A percentile compares a stretch with the other conserved stretches of the same genome.
These are phyloP conservation scores for Cantharis nigra DNA, from an alignment of 2,888 invertebrate species.

Conservation along the genomic window DNA sequence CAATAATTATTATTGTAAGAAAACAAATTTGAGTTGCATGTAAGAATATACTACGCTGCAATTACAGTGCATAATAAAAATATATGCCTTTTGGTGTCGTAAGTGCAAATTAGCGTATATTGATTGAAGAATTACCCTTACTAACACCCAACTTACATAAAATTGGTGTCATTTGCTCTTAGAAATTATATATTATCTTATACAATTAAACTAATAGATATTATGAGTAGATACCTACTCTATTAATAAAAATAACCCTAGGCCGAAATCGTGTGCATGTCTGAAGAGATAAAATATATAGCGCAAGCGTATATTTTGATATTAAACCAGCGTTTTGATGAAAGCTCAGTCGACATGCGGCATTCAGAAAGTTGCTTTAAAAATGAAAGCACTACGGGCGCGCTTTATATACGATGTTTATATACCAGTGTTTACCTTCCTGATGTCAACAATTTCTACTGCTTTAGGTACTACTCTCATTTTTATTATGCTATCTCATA, in stretches of 20 bases:
- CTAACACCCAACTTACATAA: background rate
- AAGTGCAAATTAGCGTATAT: background rate
- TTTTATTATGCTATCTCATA: background rate
- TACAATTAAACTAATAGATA: background rate
- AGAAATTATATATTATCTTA: background rate
- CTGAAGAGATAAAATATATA: conserved; percentile 21
- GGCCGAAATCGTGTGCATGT: background rate
- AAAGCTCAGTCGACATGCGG: conserved; percentile 46
- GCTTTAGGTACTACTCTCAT: conserved; percentile 18
- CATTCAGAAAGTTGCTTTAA: conserved; percentile 36
- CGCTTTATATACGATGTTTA: conserved; percentile 24
- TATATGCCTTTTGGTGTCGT: background rate
- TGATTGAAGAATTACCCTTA: background rate
- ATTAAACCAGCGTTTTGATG: conserved; percentile 32
- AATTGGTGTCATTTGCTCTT: background rate
- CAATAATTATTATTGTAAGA: background rate
- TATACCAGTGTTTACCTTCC: conserved; percentile 15
- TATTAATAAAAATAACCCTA: background rate
- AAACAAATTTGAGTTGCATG: background rate
- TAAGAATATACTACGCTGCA: background rate
- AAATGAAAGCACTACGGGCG: conserved; percentile 20
- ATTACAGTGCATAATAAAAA: background rate
- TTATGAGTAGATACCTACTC: background rate
- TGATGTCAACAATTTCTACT: conserved; percentile 20
- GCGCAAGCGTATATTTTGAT: conserved; percentile 27